phyloP scores from a whole-genome alignment of 2,797 vertebrate species.

The Sitta carolinensis region DNA sequence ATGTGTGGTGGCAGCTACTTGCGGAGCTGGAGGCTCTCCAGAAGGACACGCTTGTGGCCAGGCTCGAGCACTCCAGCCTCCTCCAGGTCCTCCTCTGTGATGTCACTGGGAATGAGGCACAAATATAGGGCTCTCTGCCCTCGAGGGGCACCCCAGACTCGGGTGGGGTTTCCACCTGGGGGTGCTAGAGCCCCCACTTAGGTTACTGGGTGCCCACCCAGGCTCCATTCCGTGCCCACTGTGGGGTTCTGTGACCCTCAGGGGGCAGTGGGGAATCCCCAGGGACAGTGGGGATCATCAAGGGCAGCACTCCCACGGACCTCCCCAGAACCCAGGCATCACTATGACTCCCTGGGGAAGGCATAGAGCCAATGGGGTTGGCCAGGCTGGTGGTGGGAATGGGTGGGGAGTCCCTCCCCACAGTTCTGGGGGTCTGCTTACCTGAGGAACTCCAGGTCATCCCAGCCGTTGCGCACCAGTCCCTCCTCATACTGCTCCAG shows the following conservation, averaged over 20 bases:
- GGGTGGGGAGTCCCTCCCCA: too few relatives aligned
- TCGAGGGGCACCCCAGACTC: background rate
- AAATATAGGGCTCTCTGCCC: background rate
- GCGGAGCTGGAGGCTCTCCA: constrained; percentile 87
- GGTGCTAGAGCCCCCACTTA: accelerated
- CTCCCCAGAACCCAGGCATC: background rate
- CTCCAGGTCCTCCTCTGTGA: constrained; percentile 95
- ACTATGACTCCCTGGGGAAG: background rate
- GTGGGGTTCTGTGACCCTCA: background rate
- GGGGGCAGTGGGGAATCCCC: background rate
- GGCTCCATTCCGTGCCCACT: background rate
- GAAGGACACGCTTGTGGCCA: constrained; percentile 86
- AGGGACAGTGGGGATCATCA: background rate
- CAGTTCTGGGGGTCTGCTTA: constrained; percentile 4
- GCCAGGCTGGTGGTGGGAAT: too few relatives aligned
- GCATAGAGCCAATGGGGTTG: accelerated
- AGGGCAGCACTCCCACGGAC: accelerated
- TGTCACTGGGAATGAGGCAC: constrained; percentile 80
- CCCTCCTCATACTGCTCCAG: constrained; percentile 92
- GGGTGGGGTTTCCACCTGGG: accelerated
- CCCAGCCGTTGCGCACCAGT: constrained; percentile 95
- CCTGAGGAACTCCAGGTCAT: constrained; percentile 97
- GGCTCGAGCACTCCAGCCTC: constrained; percentile 91
- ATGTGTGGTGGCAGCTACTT: constrained; percentile 45
- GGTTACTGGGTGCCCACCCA: too few relatives aligned